Evolutionary conservation across 2,888 invertebrate species (phyloP).

Genomic region (Formica aserva): DNA sequence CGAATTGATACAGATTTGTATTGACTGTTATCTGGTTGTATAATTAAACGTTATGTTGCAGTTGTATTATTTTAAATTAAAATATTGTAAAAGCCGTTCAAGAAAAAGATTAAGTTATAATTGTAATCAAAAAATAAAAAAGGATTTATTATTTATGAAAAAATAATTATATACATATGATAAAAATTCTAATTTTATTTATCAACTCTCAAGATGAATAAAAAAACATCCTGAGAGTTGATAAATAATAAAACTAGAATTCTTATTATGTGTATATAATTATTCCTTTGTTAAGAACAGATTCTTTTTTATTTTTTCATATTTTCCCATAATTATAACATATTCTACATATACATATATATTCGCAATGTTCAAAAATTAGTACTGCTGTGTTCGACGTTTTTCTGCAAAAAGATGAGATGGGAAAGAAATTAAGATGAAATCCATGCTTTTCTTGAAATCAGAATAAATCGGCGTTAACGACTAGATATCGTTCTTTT

Average conservation of each 20-base stretch:
- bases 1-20: not conserved
- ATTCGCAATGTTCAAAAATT: not conserved
- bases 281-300: not conserved
- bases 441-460: not conserved
- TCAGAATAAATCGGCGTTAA: constrained; percentile 13
- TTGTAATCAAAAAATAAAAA: not conserved
- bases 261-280: not conserved
- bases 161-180: not conserved
- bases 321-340: not conserved
- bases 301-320: not conserved
- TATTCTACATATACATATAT: not conserved
- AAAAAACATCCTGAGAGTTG: not conserved
- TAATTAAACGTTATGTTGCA: not conserved
- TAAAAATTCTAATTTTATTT: not conserved
- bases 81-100: not conserved
- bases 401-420: not conserved
- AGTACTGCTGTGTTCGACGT: not conserved
- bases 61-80: not conserved
- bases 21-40: not conserved
- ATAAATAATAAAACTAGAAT: not conserved
- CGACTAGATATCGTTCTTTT: constrained; percentile 40
- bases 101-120: not conserved
- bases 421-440: constrained; percentile 12
- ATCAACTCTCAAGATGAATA: not conserved
- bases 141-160: not conserved